Evolutionary conservation across 2,113 vertebrate genomes (phyloP).

Genomic region (Saguinus midas): DNA sequence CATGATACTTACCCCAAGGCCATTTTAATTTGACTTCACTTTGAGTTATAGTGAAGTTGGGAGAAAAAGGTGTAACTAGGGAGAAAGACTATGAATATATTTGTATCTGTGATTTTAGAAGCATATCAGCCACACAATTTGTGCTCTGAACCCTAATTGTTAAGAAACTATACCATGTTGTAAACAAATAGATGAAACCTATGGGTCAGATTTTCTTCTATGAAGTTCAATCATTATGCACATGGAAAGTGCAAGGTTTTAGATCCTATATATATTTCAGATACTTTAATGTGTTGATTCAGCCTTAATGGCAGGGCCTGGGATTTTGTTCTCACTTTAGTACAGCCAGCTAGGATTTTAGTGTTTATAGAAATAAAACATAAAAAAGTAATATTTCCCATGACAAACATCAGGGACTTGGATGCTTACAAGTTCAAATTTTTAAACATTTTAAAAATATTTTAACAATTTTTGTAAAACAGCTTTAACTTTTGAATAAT

Average conservation of each 20-base stretch:
- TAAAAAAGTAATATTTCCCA: constrained; percentile 63
- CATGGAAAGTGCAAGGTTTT: constrained; percentile 42
- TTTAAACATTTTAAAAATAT: constrained; percentile 50
- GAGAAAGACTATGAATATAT: background rate
- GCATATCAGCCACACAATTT: background rate
- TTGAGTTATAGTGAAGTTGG: background rate
- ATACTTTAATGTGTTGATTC: constrained; percentile 46
- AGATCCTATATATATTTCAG: constrained; percentile 33
- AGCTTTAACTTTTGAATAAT: constrained; percentile 61
- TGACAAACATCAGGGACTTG: background rate
- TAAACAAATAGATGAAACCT: constrained; percentile 52
- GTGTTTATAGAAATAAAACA: constrained; percentile 63
- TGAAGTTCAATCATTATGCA: constrained; percentile 23
- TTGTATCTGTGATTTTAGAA: constrained; percentile 42
- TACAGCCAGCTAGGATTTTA: constrained; percentile 34
- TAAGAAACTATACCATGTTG: background rate
- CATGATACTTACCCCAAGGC: background rate
- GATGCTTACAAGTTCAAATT: constrained; percentile 46
- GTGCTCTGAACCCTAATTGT: constrained; percentile 1
- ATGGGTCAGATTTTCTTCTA: constrained; percentile 56
- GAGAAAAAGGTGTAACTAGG: background rate
- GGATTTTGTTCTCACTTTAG: constrained; percentile 41
- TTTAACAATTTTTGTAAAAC: constrained; percentile 65
- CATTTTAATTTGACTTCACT: constrained; percentile 30
- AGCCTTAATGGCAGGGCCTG: constrained; percentile 4